These are phyloP conservation scores for Nymphalis polychloros DNA, from an alignment of 2,888 invertebrate genomes.

Conservation along the genomic window DNA sequence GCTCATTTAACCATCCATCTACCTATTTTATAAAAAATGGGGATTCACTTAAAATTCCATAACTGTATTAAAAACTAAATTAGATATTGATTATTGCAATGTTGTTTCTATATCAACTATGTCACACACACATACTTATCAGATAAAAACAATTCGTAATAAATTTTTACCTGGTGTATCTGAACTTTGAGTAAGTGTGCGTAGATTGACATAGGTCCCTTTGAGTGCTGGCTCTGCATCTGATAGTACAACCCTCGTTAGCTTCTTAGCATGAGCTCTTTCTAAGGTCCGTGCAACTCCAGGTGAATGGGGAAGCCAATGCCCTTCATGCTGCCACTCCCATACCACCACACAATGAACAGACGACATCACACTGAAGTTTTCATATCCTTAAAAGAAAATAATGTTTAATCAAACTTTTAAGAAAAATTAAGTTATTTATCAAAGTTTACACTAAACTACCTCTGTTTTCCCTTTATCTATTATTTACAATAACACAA, in stretches of 20 bases:
- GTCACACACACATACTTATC: not conserved
- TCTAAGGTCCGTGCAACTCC: conserved; percentile 92
- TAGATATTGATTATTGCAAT: too few species aligned
- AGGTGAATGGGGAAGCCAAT: conserved; percentile 93
- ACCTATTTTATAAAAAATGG: too few species aligned
- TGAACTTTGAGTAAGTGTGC: conserved; percentile 86
- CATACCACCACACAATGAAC: conserved; percentile 90
- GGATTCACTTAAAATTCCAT: too few species aligned
- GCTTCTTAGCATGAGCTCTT: conserved; percentile 90
- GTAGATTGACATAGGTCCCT: conserved; percentile 89
- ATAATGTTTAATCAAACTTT: not conserved
- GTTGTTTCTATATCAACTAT: too few species aligned
- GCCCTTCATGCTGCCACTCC: conserved; percentile 87
- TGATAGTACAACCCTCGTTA: conserved; percentile 91
- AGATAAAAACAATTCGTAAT: too few species aligned
- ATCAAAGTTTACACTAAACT: not conserved
- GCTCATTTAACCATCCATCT: too few species aligned
- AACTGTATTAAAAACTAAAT: too few species aligned
- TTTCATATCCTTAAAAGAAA: conserved; percentile 21
- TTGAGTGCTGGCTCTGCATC: conserved; percentile 91
- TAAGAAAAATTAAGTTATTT: not conserved
- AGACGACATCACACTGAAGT: conserved; percentile 68
- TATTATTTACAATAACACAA: conserved; percentile 7
- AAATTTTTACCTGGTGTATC: conserved; percentile 73
- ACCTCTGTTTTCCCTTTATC: not conserved